Conservation (phyloP, 2,888 invertebrate genomes). For the Ametastegia equiseti region DNA sequence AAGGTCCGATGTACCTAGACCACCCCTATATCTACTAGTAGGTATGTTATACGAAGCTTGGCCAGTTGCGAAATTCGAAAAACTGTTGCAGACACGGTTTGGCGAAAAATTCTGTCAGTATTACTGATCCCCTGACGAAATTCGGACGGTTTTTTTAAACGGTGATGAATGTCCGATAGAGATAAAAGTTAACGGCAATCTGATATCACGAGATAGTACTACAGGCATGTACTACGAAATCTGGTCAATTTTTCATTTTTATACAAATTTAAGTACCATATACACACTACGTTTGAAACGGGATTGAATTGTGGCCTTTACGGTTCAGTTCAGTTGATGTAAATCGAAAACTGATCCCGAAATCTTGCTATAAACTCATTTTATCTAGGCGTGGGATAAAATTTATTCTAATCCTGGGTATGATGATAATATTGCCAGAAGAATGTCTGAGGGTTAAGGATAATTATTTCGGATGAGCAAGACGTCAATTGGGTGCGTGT, state of each 20-base stretch:
- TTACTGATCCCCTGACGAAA: neutral
- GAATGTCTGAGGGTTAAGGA: neutral
- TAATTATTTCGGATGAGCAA: neutral
- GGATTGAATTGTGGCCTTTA: too few relatives aligned
- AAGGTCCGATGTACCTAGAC: conserved; percentile 5
- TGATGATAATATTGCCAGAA: neutral
- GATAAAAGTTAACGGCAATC: too few relatives aligned
- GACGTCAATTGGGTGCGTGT: conserved; percentile 31
- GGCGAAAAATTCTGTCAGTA: neutral
- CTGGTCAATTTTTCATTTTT: too few relatives aligned
- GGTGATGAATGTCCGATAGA: too few relatives aligned
- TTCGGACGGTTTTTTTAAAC: neutral
- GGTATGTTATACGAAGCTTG: neutral
- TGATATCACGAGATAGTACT: too few relatives aligned
- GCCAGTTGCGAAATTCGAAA: neutral
- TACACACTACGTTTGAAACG: too few relatives aligned
- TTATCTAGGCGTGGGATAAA: neutral
- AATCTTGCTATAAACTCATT: too few relatives aligned
- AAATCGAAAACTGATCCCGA: too few relatives aligned
- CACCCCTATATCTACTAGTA: too few relatives aligned
- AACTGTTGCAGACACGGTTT: neutral
- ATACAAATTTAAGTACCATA: too few relatives aligned
- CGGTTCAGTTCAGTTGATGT: too few relatives aligned
- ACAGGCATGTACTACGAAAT: too few relatives aligned
- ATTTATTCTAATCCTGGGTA: neutral